Conservation (phyloP, 2,113 vertebrate genomes). For the Alligator mississippiensis region DNA sequence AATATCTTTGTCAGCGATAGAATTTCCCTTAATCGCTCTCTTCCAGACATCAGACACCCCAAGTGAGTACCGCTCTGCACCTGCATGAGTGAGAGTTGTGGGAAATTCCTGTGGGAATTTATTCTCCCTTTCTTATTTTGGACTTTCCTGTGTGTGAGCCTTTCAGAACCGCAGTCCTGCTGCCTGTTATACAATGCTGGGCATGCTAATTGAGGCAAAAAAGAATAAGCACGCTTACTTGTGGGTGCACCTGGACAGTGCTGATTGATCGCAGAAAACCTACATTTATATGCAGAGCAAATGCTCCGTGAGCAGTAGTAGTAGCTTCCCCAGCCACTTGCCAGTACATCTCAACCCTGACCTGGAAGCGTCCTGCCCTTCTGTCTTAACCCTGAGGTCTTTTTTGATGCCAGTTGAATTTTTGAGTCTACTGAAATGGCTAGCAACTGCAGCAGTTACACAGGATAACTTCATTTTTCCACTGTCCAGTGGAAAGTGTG, state of each 20-base stretch:
- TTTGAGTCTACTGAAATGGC: neutral
- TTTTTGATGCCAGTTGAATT: neutral
- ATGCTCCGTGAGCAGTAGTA: neutral
- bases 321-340: neutral
- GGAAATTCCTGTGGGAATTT: neutral
- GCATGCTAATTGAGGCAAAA: neutral
- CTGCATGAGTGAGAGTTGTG: neutral
- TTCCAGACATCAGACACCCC: constrained; percentile 94
- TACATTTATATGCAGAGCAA: neutral
- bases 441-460: neutral
- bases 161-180: neutral
- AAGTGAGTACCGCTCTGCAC: constrained; percentile 85
- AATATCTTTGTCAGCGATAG: constrained; percentile 98
- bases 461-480: neutral
- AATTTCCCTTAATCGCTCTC: constrained; percentile 95
- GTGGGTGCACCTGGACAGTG: neutral
- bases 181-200: neutral
- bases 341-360: neutral
- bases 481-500: neutral
- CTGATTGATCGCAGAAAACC: neutral
- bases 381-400: neutral
- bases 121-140: neutral
- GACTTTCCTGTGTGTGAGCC: neutral
- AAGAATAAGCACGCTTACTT: rapidly evolving
- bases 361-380: neutral